Evolutionary conservation across 2,888 invertebrate genomes (phyloP), one percentile per base, ranked within the genome.

Genomic region (Macrosiphum euphorbiae): DNA sequence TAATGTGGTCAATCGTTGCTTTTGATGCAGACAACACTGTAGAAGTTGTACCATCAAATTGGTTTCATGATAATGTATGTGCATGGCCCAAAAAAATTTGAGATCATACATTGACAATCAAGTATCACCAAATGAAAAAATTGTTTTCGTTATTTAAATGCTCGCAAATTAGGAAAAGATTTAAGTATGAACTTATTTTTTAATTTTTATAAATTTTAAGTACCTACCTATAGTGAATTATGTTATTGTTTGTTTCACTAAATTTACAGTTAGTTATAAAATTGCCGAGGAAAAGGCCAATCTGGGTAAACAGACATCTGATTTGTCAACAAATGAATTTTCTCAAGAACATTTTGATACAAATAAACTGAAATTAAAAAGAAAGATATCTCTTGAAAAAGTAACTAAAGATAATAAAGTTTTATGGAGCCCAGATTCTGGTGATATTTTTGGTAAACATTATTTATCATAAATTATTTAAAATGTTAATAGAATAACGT

Each of bases 81-180:
- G 47, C 89, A 61, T 90, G 89, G 89, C 89, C 89, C 61, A 67
- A 90, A 35, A 90, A 44, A 90, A 61, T 35, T 90, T 24, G 41
- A 58, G 41, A 58, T 11, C 10, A 10, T 61, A 28, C 10, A 61
- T 61, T 28, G 28, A 61, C 28, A 61, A 61, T 10, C 61, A 61
- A 61, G 10, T 61, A 61, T 61, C 28, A 24, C 61, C 61, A 61
- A 61, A 61, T 10, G 28, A 61, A 61, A 61, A 28, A 61, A n/a
- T n/a, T 61, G 28, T 61, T 61, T 61, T 61, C 28, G 26, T 26
- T 61, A 61, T 61, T 61, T 61, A 61, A 61, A 28, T 61, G 61
- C 28, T 61, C 61, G 28, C 26, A 26, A 61, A 61, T 28, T 61
- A 61, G 61, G 61, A 61, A 61, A 28, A 61, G 26, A 61, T 61